Percentiles rank a stretch among this genome's conserved stretches.
These are phyloP conservation scores for Heliconius hewitsoni DNA, from an alignment of 1,140 invertebrate genomes.

Conservation along the genomic window DNA sequence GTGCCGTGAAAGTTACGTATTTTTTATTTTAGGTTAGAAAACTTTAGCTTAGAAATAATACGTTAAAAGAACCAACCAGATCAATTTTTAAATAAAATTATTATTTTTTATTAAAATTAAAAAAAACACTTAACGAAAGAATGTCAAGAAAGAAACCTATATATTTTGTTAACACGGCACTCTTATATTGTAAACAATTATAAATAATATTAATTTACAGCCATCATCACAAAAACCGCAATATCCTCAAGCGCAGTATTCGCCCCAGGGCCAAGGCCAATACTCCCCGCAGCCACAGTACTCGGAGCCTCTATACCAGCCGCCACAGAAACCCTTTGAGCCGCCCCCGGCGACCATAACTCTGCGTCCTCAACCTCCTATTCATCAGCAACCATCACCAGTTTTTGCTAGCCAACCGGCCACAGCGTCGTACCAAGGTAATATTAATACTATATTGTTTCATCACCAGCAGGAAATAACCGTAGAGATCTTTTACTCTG, in stretches of 20 bases:
- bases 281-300: conserved; percentile 63
- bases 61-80: too few relatives aligned
- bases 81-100: not conserved
- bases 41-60: too few relatives aligned
- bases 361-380: conserved; percentile 85
- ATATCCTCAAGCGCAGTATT: conserved; percentile 58
- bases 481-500: too few relatives aligned
- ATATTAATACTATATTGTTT: not conserved
- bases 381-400: conserved; percentile 86
- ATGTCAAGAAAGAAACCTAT: too few relatives aligned
- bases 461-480: too few relatives aligned
- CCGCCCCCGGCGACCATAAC: conserved; percentile 87
- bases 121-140: too few relatives aligned
- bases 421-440: conserved; percentile 85
- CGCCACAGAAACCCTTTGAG: conserved; percentile 72
- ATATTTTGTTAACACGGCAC: not conserved
- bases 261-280: conserved; percentile 52
- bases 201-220: conserved; percentile 25
- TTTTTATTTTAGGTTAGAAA: too few relatives aligned
- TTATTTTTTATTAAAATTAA: not conserved
- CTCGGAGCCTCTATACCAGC: conserved; percentile 63
- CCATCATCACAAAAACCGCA: conserved; percentile 39
- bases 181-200: not conserved
- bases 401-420: conserved; percentile 86
- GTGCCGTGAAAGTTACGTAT: too few relatives aligned